Base-by-base conservation (phyloP, 2,888 invertebrate species). In the Acronicta alni region DNA sequence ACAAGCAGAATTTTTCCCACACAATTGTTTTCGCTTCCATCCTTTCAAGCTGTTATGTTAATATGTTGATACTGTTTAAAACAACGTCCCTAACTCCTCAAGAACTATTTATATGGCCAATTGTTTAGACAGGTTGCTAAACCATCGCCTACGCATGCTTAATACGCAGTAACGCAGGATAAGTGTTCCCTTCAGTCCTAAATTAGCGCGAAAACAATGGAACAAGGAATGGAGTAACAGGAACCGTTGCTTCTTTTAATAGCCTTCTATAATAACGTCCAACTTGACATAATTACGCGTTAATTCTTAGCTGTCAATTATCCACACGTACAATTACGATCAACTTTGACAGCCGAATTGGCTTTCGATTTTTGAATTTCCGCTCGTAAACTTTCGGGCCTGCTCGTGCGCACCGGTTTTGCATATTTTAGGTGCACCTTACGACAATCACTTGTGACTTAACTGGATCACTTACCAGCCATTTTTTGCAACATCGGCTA, bases 401-500 rank as follows among this genome's bases (percentile, higher is more conserved):
- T 57, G 52, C 67, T 72, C 60, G 45, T 61, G 53, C 45, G 67
- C 51, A 85, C 81, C 68, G 74, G 82, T 84, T 85, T 79, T 69
- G 71, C 79, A 68, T 60, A 80, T 83, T 84, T 82, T 81, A 79
- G 56, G 59, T 59, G 59, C 65, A 71, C 77, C 65, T 74, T 86
- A 76, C 80, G 75, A 81, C 85, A 82, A 84, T 87, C 88, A 84
- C 82, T 83, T 80, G 79, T 79, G 83, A 84, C 80, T 80, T 81
- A 89, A 87, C 82, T 88, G 84, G 89, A 84, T 79, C 89, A 84
- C 75, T 83, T 81, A 81, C 53, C 59, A 46, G 43, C n/a, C 9
- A 6, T 66, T 84, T 86, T 85, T 85, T 80, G 85, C 86, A 84
- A 81, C 64, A 75, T 71, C 37, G 32, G 38, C 65, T 42, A 30